A percentile compares a stretch with the other conserved stretches of the same genome.
phyloP scores from a whole-genome alignment of 2,113 vertebrate species.

The Sander vitreus region DNA sequence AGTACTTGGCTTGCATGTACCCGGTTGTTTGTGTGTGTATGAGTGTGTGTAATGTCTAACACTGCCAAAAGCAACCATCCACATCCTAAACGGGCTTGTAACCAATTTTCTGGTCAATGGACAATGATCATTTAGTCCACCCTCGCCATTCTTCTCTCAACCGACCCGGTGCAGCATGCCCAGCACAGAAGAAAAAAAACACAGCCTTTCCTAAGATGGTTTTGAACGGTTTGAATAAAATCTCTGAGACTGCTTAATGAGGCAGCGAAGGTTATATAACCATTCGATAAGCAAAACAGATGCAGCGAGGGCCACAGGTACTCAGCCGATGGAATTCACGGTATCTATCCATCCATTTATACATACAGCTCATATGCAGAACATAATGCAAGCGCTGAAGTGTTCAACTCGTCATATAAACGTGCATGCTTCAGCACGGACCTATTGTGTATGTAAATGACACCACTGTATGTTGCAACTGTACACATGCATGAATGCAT shows the following conservation, averaged over 20 bases:
- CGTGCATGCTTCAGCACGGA: conserved; percentile 7
- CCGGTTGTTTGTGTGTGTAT: conserved; percentile 9
- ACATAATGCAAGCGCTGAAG: conserved; percentile 13
- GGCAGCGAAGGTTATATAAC: conserved; percentile 30
- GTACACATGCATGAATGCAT: background rate
- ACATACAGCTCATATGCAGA: conserved; percentile 8
- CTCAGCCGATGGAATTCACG: conserved; percentile 4
- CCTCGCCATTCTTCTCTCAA: conserved; percentile 6
- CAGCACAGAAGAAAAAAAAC: background rate
- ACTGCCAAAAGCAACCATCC: conserved; percentile 57
- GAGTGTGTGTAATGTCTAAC: conserved; percentile 15
- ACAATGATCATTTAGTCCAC: conserved; percentile 42
- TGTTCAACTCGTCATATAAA: background rate
- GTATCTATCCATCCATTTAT: conserved; percentile 19
- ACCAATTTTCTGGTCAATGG: conserved; percentile 69
- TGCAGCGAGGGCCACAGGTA: conserved; percentile 7
- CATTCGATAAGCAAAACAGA: conserved; percentile 15
- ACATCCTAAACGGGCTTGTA: conserved; percentile 47
- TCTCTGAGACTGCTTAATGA: conserved; percentile 1
- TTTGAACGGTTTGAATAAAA: conserved; percentile 20
- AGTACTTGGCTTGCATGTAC: conserved; percentile 1
- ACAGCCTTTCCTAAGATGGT: background rate
- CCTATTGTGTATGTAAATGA: conserved; percentile 3
- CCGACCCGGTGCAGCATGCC: background rate
- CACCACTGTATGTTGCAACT: background rate